These are phyloP conservation scores for Bothrops jararaca DNA, from an alignment of 2,113 vertebrate genomes.

Conservation along the genomic window DNA sequence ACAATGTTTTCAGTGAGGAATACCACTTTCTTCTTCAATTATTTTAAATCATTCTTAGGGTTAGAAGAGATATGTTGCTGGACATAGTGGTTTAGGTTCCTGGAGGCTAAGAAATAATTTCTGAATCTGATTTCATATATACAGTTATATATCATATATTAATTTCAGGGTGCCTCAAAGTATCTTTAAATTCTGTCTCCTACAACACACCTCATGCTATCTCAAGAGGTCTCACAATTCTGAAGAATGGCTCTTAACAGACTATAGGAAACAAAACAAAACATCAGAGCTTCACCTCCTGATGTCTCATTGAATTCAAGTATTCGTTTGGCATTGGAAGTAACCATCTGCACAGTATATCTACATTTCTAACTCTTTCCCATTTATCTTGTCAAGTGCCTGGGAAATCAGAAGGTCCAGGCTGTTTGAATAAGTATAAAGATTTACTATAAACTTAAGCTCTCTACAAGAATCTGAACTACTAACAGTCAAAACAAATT, in stretches of 20 bases:
- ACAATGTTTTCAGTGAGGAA: neutral
- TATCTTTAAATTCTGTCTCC: no score
- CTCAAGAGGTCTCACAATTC: neutral
- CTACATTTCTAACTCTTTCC: neutral
- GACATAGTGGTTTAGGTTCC: conserved; percentile 12
- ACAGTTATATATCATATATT: conserved; percentile 32
- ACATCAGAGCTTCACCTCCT: neutral
- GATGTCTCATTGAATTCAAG: neutral
- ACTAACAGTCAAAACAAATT: neutral
- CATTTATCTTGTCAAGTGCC: neutral
- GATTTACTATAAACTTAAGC: neutral
- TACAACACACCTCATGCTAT: neutral
- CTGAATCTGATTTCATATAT: neutral
- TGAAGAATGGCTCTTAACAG: neutral
- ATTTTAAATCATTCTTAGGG: neutral
- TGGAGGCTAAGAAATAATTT: neutral
- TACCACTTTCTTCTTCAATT: neutral
- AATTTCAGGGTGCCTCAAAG: conserved; percentile 26
- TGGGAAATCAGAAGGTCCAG: neutral
- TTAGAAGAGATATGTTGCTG: neutral
- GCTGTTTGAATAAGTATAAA: neutral
- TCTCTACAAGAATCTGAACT: neutral
- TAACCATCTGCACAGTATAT: neutral
- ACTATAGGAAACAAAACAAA: neutral
- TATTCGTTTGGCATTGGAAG: neutral